Conservation (phyloP, 2,888 invertebrate genomes). For the Acanthosepion lycidas region DNA sequence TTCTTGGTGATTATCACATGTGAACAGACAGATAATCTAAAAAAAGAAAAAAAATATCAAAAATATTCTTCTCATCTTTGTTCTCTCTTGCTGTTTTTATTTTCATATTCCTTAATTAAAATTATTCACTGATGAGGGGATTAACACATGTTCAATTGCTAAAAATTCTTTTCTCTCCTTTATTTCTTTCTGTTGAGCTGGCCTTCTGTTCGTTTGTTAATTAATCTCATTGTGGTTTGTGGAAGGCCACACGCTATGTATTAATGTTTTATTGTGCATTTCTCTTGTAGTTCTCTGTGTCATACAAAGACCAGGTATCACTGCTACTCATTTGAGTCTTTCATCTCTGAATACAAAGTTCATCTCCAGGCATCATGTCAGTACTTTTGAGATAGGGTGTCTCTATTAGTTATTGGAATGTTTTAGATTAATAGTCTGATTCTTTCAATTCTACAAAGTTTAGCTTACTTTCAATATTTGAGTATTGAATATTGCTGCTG, state of each 20-base stretch:
- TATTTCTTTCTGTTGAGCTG: background rate
- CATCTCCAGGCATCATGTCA: background rate
- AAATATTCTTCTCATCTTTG: background rate
- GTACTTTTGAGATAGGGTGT: background rate
- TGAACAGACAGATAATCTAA: too few relatives aligned
- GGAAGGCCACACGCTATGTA: background rate
- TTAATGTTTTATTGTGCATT: background rate
- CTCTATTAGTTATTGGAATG: too few relatives aligned
- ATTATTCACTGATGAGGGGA: background rate
- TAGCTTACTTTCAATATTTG: too few relatives aligned
- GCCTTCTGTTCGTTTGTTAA: background rate
- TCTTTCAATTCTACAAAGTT: too few relatives aligned
- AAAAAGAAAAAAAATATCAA: background rate
- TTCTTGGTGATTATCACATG: too few relatives aligned
- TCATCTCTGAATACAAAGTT: background rate
- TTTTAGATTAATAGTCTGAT: too few relatives aligned
- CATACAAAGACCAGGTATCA: background rate
- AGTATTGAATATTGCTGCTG: too few relatives aligned
- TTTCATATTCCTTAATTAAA: background rate
- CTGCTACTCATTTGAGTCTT: background rate
- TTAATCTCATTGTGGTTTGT: background rate
- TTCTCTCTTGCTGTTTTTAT: background rate
- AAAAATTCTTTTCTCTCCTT: background rate
- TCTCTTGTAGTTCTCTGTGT: background rate
- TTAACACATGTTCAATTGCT: background rate